Evolutionary conservation across 1,140 invertebrate species (phyloP).

Genomic region (Drosophila sulfurigaster): DNA sequence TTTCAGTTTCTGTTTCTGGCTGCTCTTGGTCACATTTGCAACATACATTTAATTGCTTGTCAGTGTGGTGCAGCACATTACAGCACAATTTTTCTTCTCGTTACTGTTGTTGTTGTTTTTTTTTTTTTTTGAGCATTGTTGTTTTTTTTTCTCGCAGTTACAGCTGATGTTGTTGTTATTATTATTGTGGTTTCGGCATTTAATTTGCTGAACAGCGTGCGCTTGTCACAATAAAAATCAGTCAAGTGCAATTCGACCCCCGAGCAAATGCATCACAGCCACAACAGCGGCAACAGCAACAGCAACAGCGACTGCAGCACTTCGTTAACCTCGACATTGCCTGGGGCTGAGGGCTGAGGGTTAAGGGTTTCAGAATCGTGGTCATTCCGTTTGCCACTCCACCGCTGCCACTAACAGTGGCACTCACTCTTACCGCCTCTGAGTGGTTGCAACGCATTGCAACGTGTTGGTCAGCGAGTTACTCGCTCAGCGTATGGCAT

Average conservation of each 20-base stretch:
- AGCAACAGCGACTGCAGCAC: conserved; percentile 43
- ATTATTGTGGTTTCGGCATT: conserved; percentile 65
- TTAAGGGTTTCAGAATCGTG: conserved; percentile 33
- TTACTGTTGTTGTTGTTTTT: conserved; percentile 13
- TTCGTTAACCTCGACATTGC: conserved; percentile 64
- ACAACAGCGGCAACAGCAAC: conserved; percentile 22
- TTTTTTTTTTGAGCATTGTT: conserved; percentile 15
- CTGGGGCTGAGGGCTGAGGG: conserved; percentile 24
- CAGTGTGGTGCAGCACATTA: conserved; percentile 36
- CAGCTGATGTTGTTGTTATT: conserved; percentile 44
- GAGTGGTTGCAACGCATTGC: conserved; percentile 45
- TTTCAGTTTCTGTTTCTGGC: conserved; percentile 6
- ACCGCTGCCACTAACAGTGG: background rate
- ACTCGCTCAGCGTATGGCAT: conserved; percentile 25
- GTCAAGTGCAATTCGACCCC: conserved; percentile 67
- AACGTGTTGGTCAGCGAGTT: conserved; percentile 40
- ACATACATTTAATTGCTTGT: conserved; percentile 78
- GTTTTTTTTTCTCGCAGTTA: conserved; percentile 14
- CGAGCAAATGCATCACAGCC: conserved; percentile 26
- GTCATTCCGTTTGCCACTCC: conserved; percentile 43
- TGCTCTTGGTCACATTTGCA: conserved; percentile 58
- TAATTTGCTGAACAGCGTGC: conserved; percentile 75
- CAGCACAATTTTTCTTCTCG: conserved; percentile 10
- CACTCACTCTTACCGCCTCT: conserved; percentile 17
- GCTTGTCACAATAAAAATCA: conserved; percentile 81